Percentiles rank a stretch among this genome's conserved stretches.
Evolutionary conservation across 2,797 vertebrate species (phyloP).

Genomic region (Tinamus major): DNA sequence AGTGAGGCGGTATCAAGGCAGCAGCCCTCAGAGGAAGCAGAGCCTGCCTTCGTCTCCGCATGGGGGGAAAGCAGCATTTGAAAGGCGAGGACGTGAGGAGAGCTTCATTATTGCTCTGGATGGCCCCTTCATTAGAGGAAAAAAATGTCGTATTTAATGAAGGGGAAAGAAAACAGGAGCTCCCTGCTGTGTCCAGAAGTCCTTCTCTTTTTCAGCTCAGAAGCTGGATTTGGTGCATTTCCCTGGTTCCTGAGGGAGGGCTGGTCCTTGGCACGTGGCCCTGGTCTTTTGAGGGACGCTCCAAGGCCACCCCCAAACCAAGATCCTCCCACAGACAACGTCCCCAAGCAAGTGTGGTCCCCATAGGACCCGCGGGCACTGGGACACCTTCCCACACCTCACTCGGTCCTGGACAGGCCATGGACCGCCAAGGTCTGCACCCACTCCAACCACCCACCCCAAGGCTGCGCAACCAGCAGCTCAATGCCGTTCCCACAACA

Average conservation of each 20-base stretch:
- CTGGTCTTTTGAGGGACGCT: background rate
- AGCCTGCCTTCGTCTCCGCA: background rate
- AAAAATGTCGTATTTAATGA: conserved; percentile 53
- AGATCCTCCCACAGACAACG: background rate
- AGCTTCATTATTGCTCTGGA: conserved; percentile 61
- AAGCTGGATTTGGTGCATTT: background rate
- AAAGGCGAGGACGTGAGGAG: conserved; percentile 32
- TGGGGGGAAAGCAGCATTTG: background rate
- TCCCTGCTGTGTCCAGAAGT: conserved; percentile 13
- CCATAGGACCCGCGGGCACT: fast-evolving
- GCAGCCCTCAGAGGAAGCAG: background rate
- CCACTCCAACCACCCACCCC: background rate
- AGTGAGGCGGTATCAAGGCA: fast-evolving
- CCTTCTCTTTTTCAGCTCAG: background rate
- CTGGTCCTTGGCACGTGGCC: fast-evolving
- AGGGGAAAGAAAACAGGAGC: conserved; percentile 38
- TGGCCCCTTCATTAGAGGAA: conserved; percentile 58
- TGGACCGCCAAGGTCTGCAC: fast-evolving
- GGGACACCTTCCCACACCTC: background rate
- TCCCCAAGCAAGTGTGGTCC: fast-evolving
- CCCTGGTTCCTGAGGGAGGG: background rate
- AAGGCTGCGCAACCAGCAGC: background rate
- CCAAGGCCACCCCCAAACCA: background rate
- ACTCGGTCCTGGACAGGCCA: background rate
- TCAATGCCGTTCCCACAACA: background rate